phyloP scores from a whole-genome alignment of 2,113 vertebrate species.

The Burhinus oedicnemus region DNA sequence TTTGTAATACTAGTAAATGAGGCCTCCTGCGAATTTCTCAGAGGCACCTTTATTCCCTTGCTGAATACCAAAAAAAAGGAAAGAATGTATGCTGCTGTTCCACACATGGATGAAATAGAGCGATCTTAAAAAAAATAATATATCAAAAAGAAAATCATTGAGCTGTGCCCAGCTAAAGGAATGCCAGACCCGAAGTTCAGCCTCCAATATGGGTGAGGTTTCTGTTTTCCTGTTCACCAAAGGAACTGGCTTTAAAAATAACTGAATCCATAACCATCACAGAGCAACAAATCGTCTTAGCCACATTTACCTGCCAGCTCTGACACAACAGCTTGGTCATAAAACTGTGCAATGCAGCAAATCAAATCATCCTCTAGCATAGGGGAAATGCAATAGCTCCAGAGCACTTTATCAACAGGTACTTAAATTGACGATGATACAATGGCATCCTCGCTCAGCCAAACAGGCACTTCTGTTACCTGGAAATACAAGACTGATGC shows the following conservation, averaged over 20 bases:
- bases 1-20: conserved; percentile 13
- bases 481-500: background rate
- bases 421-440: background rate
- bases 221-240: background rate
- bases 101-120: background rate
- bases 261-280: background rate
- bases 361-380: background rate
- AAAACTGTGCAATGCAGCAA: background rate
- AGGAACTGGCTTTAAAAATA: background rate
- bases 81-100: background rate
- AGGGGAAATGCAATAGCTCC: background rate
- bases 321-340: background rate
- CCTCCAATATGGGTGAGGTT: background rate
- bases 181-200: background rate
- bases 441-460: background rate
- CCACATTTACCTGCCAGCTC: background rate
- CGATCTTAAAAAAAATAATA: background rate
- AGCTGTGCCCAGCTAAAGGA: background rate
- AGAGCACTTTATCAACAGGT: background rate
- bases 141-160: background rate
- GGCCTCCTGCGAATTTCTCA: background rate
- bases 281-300: background rate
- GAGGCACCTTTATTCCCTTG: background rate
- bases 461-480: background rate
- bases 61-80: background rate